A percentile compares a stretch with the other conserved stretches of the same genome.
Evolutionary conservation across 2,797 vertebrate species (phyloP).

Genomic region (Accipiter fasciatus): DNA sequence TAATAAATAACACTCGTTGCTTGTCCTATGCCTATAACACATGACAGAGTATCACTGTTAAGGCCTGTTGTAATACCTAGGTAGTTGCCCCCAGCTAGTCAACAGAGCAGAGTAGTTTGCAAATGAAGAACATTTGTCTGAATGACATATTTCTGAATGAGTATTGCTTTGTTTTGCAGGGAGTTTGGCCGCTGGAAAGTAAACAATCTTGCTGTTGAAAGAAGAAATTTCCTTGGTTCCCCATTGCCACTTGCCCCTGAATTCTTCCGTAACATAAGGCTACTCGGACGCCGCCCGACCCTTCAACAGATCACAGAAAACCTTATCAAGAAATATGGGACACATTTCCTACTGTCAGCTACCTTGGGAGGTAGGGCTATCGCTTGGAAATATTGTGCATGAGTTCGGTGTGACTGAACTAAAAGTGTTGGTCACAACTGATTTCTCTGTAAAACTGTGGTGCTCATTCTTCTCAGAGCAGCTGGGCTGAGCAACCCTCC

Average conservation of each 20-base stretch:
- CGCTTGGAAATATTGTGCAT: neutral
- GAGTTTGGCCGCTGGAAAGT: conserved; percentile 99
- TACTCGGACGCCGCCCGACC: conserved; percentile 89
- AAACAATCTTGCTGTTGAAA: conserved; percentile 94
- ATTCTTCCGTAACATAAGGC: conserved; percentile 92
- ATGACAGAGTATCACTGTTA: neutral
- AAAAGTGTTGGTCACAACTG: fast-evolving
- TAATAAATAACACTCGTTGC: neutral
- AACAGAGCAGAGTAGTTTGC: conserved; percentile 12
- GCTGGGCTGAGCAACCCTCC: fast-evolving
- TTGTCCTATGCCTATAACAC: neutral
- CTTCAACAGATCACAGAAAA: conserved; percentile 94
- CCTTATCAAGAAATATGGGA: conserved; percentile 98
- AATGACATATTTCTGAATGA: conserved; percentile 46
- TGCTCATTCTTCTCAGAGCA: neutral
- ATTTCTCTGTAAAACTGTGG: too few species aligned
- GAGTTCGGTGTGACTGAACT: neutral
- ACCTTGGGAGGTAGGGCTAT: conserved; percentile 90
- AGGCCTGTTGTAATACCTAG: neutral
- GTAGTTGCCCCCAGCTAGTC: neutral
- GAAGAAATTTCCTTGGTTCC: conserved; percentile 91
- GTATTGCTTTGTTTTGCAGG: conserved; percentile 79
- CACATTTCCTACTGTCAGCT: conserved; percentile 94
- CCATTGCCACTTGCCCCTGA: conserved; percentile 92
- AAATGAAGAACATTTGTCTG: conserved; percentile 51